A percentile compares a stretch with the other conserved stretches of the same genome.
Evolutionary conservation across 1,140 invertebrate species (phyloP).

Genomic region (Colletes latitarsis): DNA sequence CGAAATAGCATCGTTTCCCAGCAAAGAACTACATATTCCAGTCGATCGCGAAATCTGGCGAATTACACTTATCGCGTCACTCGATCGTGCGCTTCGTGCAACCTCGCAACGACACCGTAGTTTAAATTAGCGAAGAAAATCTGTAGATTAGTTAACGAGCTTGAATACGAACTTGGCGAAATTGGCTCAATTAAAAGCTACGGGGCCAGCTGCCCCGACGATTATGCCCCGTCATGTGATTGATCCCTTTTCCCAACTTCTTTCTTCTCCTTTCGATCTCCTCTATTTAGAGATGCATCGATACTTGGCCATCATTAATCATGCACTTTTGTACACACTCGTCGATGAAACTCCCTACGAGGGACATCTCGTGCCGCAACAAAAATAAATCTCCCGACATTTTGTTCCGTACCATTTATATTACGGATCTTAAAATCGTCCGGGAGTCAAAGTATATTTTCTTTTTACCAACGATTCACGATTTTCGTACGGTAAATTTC

Average conservation of each 20-base stretch:
- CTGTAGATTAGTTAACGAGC: constrained; percentile 72
- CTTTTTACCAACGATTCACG: too few relatives aligned
- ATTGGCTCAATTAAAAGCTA: constrained; percentile 74
- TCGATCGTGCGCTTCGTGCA: not conserved
- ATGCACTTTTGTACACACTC: constrained; percentile 70
- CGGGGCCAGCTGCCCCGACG: constrained; percentile 64
- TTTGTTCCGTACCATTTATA: too few relatives aligned
- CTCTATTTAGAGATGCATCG: constrained; percentile 69
- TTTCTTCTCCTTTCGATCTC: constrained; percentile 67
- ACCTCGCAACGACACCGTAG: constrained; percentile 15
- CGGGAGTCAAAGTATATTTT: too few relatives aligned
- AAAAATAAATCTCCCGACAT: constrained; percentile 52
- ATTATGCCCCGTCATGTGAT: constrained; percentile 72
- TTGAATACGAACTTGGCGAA: constrained; percentile 67
- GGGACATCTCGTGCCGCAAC: constrained; percentile 52
- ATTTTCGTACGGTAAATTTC: too few relatives aligned
- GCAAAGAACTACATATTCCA: not conserved
- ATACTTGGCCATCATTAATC: constrained; percentile 75
- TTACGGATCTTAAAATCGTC: too few relatives aligned
- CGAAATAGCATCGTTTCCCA: too few relatives aligned
- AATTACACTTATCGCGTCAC: not conserved
- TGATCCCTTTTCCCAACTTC: constrained; percentile 68
- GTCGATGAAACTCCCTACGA: constrained; percentile 62
- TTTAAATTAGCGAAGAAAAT: constrained; percentile 75
- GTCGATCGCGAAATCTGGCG: constrained; percentile 4